Percentiles rank a stretch among this genome's conserved stretches.
phyloP scores from a whole-genome alignment of 2,113 vertebrate species.

The Nasalis larvatus region DNA sequence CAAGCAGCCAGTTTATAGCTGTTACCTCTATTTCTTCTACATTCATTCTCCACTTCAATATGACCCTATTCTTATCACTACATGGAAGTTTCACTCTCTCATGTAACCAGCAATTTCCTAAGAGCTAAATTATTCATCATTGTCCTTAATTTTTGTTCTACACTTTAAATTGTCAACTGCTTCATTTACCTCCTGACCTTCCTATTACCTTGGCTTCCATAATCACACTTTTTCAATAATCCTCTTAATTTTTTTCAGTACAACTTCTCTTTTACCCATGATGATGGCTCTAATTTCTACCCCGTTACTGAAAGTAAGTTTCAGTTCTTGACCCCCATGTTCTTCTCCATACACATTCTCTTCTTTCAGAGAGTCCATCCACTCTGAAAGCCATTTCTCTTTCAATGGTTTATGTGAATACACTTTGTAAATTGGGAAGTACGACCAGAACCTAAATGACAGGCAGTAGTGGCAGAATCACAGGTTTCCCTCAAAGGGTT shows the following conservation, averaged over 20 bases:
- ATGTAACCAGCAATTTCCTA: neutral
- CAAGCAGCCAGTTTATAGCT: neutral
- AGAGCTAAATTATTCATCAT: neutral
- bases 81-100: neutral
- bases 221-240: neutral
- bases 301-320: neutral
- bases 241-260: neutral
- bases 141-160: constrained; percentile 1
- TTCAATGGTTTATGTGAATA: neutral
- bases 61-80: neutral
- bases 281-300: neutral
- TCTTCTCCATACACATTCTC: neutral
- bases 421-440: neutral
- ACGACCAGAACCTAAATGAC: neutral
- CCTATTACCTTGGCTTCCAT: neutral
- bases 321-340: neutral
- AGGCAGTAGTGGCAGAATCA: neutral
- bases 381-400: constrained; percentile 17
- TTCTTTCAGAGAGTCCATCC: neutral
- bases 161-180: neutral
- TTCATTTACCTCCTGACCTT: neutral
- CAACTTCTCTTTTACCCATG: neutral
- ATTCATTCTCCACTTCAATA: neutral
- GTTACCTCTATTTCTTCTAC: neutral
- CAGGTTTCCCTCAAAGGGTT: neutral